Evolutionary conservation across 2,113 vertebrate species (phyloP), one percentile per base, ranked within the genome.

Genomic region (Lipophrys pholis): DNA sequence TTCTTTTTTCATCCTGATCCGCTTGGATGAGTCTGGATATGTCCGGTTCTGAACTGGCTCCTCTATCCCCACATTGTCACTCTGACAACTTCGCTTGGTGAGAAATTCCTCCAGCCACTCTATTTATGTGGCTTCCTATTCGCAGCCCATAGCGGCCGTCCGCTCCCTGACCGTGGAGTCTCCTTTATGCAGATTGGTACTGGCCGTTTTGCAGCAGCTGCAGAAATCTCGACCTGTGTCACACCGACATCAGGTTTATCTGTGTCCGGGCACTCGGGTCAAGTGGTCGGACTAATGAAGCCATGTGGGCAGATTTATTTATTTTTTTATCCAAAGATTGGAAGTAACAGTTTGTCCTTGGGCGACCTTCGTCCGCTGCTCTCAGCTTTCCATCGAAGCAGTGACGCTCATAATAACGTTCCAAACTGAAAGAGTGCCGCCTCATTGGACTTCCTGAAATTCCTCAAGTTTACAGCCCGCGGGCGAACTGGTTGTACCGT

Each of bases 181-280:
- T 84, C 51, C 50, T 82, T 86, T 78, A 82, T 82, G 72, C 69
- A 88, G 83, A 89, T 78, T 69, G 79, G 86, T 84, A 48, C 21
- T 0, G 2, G 62, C 59, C 21, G 7, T 83, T 88, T 70, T 83
- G 80, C 78, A 78, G 86, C 70, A 81, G 80, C 83, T 81, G 86
- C 77, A 81, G 74, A 81, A 88, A 73, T 11, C 46, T 3, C 39
- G 80, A 76, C 80, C 80, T 68, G 51, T 3, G 52, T 11, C 1
- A 8, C 70, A 80, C 78, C 83, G 80, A 73, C 76, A 69, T 56
- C 11, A 30, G 62, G 50, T 52, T 63, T 49, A 60, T 70, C 60
- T 21, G 2, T 71, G 81, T 77, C 16, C 21, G 65, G 65, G 35
- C 72, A 41, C 36, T 3, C 17, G 7, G 79, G 73, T 86, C 81